Evolutionary conservation across 2,113 vertebrate genomes (phyloP).

Genomic region (Noturus placidus): DNA sequence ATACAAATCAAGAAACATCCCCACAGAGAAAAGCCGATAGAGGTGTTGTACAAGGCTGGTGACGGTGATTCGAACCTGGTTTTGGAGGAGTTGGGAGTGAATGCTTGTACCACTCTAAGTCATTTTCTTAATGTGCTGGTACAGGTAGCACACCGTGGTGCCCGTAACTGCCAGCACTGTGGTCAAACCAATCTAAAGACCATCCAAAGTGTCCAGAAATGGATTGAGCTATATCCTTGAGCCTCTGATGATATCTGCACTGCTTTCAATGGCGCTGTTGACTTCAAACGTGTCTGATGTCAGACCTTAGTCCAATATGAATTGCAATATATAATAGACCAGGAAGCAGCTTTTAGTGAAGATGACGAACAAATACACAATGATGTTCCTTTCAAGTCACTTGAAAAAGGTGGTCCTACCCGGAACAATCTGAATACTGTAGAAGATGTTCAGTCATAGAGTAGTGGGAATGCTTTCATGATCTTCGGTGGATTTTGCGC

Average conservation of each 20-base stretch:
- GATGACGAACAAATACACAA: not conserved
- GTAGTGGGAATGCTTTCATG: not conserved
- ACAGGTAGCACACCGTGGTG: not conserved
- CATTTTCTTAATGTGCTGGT: conserved; percentile 18
- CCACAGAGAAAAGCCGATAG: not conserved
- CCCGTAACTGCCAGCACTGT: not conserved
- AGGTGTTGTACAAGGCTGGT: not conserved
- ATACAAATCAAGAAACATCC: conserved; percentile 11
- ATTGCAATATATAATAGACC: not conserved
- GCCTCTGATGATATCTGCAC: too few species aligned
- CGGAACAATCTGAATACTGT: not conserved
- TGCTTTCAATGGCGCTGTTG: not conserved
- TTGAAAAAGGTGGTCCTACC: not conserved
- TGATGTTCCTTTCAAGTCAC: conserved; percentile 15
- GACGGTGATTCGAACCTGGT: not conserved
- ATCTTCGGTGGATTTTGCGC: too few species aligned
- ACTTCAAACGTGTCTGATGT: not conserved
- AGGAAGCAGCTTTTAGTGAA: not conserved
- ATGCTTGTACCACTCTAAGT: not conserved
- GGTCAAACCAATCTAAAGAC: not conserved
- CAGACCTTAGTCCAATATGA: not conserved
- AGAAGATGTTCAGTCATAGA: conserved; percentile 14
- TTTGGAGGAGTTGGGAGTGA: not conserved
- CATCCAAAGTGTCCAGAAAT: not conserved
- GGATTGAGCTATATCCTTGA: not conserved